Percentiles rank a stretch among this genome's conserved stretches.
Conservation (phyloP, 2,113 vertebrate genomes). For the Grammomys dolichurus region DNA sequence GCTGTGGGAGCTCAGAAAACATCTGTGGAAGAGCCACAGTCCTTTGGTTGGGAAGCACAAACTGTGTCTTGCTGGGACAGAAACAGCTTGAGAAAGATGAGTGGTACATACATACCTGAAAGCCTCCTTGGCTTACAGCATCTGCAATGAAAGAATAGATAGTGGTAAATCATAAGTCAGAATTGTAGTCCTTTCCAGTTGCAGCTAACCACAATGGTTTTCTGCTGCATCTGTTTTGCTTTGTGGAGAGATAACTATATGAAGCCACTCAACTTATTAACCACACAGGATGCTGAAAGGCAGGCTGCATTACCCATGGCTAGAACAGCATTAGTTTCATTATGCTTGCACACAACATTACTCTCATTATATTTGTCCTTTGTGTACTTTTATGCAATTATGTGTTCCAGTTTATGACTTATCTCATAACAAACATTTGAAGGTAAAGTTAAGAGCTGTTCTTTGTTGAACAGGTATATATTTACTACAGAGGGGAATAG, state of each 20-base stretch:
- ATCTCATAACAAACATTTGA: background rate
- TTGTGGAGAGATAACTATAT: background rate
- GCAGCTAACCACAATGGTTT: background rate
- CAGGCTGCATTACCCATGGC: background rate
- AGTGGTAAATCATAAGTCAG: background rate
- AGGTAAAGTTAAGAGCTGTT: background rate
- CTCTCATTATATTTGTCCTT: background rate
- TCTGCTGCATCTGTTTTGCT: background rate
- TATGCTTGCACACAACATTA: background rate
- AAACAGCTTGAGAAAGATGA: background rate
- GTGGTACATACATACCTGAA: slow-evolving; percentile 39
- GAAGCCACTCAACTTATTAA: background rate
- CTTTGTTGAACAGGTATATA: background rate
- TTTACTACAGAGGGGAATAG: background rate
- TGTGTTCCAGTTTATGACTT: background rate
- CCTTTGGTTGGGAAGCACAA: background rate
- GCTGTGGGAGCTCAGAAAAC: background rate
- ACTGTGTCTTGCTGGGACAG: background rate
- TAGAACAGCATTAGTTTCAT: background rate
- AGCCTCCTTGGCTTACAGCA: slow-evolving; percentile 62
- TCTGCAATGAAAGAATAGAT: slow-evolving; percentile 56
- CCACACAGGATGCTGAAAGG: background rate
- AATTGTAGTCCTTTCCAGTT: background rate
- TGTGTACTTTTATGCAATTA: background rate
- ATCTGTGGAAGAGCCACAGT: background rate